phyloP scores from a whole-genome alignment of 2,113 vertebrate species.

The Phylloscopus whistleri region DNA sequence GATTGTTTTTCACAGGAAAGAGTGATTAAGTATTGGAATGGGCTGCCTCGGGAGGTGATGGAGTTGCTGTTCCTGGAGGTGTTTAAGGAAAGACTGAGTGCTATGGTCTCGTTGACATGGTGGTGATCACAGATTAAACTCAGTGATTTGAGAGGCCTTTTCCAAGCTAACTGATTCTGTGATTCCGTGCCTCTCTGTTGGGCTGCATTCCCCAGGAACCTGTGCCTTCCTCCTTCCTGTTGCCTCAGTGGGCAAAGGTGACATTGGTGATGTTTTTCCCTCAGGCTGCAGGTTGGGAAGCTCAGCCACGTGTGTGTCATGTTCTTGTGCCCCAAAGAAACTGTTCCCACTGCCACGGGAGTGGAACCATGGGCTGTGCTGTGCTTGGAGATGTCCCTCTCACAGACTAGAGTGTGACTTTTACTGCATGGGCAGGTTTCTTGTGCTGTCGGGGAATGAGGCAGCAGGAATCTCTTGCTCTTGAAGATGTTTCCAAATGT shows the following conservation, averaged over 20 bases:
- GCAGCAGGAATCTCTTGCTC: neutral
- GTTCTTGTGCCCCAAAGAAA: neutral
- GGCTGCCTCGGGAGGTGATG: neutral
- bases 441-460: neutral
- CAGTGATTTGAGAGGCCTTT: neutral
- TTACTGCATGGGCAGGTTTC: accelerated
- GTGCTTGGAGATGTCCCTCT: neutral
- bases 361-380: accelerated
- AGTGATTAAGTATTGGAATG: neutral
- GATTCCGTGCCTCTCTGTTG: neutral
- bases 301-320: accelerated
- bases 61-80: neutral
- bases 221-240: accelerated
- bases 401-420: neutral
- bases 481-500: neutral
- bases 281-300: neutral
- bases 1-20: neutral
- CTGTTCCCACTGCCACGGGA: accelerated
- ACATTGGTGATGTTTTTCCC: accelerated
- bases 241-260: neutral
- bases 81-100: neutral
- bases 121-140: neutral
- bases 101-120: neutral
- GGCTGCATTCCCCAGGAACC: neutral
- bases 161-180: neutral